Percentiles rank a stretch among this genome's conserved stretches.
Evolutionary conservation across 2,113 vertebrate species (phyloP).

Genomic region (Typhlomys cinereus): DNA sequence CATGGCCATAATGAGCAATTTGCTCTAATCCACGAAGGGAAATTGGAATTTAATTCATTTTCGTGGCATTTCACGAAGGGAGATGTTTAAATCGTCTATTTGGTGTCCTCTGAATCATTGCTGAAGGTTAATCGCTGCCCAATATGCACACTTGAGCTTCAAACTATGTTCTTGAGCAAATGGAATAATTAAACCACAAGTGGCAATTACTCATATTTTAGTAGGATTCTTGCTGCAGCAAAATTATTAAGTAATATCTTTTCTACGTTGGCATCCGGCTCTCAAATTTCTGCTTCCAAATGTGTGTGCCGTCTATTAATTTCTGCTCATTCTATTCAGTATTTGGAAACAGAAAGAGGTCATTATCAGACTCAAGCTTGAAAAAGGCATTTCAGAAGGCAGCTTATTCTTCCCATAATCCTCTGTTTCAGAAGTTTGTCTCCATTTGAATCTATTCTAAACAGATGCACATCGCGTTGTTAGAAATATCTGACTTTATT

Average conservation of each 20-base stretch:
- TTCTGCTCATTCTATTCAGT: conserved; percentile 44
- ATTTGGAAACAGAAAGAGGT: conserved; percentile 46
- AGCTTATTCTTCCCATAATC: background rate
- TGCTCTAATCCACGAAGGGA: conserved; percentile 77
- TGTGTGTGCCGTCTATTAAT: conserved; percentile 45
- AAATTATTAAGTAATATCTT: conserved; percentile 52
- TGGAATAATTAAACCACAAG: conserved; percentile 77
- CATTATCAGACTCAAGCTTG: background rate
- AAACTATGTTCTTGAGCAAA: conserved; percentile 76
- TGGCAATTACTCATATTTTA: conserved; percentile 73
- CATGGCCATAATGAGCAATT: conserved; percentile 84
- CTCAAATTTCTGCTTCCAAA: conserved; percentile 66
- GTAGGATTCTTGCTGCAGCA: conserved; percentile 49
- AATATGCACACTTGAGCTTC: conserved; percentile 65
- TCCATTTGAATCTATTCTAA: conserved; percentile 42
- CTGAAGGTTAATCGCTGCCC: conserved; percentile 71
- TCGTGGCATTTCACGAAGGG: conserved; percentile 63
- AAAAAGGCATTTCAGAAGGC: background rate
- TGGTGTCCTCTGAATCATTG: conserved; percentile 65
- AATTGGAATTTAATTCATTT: conserved; percentile 74
- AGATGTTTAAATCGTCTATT: conserved; percentile 71
- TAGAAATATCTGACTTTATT: conserved; percentile 50
- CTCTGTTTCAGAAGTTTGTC: conserved; percentile 24
- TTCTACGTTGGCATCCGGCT: conserved; percentile 35
- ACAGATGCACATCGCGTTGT: background rate